Conservation (phyloP, 1,140 invertebrate species). For the Orchestia grillus region DNA sequence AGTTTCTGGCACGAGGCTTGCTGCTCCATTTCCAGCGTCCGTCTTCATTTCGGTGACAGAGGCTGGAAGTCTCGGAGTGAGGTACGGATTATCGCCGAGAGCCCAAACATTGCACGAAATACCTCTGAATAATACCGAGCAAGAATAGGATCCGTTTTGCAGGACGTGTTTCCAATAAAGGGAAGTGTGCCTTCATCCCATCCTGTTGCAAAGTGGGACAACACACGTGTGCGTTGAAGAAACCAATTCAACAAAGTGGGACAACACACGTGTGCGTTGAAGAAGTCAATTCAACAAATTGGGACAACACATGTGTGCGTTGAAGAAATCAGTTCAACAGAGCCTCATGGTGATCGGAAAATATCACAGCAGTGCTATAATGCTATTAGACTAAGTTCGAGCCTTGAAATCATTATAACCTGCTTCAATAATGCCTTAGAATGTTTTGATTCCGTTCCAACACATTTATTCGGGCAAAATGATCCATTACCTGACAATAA, state of each 20-base stretch:
- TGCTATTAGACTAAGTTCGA: no score
- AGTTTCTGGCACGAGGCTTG: neutral
- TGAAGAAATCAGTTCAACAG: no score
- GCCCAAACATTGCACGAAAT: neutral
- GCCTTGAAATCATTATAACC: no score
- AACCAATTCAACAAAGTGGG: neutral
- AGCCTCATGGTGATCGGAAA: no score
- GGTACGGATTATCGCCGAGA: neutral
- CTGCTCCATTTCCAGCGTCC: neutral
- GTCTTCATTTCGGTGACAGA: neutral
- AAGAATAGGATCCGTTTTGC: neutral
- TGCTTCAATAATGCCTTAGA: no score
- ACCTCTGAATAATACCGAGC: neutral
- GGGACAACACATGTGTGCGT: neutral
- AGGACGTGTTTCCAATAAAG: neutral
- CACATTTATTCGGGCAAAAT: no score
- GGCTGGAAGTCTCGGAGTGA: neutral
- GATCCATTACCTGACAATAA: no score
- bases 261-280: neutral
- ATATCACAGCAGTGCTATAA: no score
- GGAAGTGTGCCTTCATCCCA: neutral
- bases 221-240: neutral
- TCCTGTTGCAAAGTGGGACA: neutral
- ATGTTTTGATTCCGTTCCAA: no score
- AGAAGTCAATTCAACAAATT: neutral